phyloP scores from a whole-genome alignment of 2,797 vertebrate species.

The Uromys caudimaculatus region DNA sequence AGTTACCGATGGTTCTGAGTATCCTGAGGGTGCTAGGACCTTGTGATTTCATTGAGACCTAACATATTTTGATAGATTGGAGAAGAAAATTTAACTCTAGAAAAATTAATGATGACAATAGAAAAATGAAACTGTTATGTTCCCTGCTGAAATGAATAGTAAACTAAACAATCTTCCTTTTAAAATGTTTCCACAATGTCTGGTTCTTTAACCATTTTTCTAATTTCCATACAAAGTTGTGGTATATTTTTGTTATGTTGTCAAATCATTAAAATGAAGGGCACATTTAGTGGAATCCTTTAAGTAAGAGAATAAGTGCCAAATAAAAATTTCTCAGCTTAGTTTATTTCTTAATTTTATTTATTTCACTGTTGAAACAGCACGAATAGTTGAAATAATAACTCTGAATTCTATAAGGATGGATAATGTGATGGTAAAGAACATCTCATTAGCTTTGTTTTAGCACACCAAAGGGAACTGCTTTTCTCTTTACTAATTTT shows the following conservation, averaged over 20 bases:
- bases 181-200: background rate
- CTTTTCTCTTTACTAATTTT: background rate
- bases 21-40: background rate
- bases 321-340: background rate
- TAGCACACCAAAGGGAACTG: background rate
- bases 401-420: background rate
- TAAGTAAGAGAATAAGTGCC: constrained; percentile 11
- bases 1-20: background rate
- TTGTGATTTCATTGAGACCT: background rate
- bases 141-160: background rate
- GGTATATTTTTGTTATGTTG: constrained; percentile 15
- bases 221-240: constrained; percentile 29
- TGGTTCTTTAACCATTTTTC: background rate
- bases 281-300: background rate
- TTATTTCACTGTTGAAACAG: constrained; percentile 35
- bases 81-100: constrained; percentile 46
- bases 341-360: background rate
- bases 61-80: background rate
- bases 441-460: background rate
- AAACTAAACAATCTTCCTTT: background rate
- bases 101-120: constrained; percentile 10
- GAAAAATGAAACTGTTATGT: background rate
- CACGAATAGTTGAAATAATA: background rate
- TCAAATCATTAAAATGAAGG: background rate
- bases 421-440: background rate